These are phyloP conservation scores for Eunapius fragilis DNA, from an alignment of 37 sponge, comb jelly and placozoan genomes.

Conservation along the genomic window DNA sequence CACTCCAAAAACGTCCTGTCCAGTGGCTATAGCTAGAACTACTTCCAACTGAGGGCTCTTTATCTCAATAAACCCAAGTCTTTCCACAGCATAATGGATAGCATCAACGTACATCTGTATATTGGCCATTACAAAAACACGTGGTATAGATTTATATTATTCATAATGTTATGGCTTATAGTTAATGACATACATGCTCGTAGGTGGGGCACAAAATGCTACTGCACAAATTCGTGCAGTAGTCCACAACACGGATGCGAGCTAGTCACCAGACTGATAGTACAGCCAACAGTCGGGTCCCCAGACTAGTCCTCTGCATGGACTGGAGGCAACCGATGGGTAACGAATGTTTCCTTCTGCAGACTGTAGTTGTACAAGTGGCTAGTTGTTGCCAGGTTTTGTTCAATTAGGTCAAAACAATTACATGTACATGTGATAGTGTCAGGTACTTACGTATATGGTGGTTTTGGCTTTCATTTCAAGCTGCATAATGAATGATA, in stretches of 20 bases:
- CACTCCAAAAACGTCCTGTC: not conserved
- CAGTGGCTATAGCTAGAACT: not conserved
- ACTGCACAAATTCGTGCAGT: not conserved
- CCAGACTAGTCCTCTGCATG: too few species aligned
- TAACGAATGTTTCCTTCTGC: too few species aligned
- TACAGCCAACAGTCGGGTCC: not conserved
- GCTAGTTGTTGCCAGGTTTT: too few species aligned
- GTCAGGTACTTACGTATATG: too few species aligned
- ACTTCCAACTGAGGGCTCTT: not conserved
- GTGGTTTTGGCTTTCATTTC: too few species aligned
- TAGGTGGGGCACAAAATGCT: not conserved
- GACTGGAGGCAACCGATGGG: too few species aligned
- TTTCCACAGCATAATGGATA: not conserved
- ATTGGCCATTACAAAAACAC: not conserved
- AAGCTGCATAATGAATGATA: too few species aligned
- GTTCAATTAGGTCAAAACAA: too few species aligned
- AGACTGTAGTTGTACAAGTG: too few species aligned
- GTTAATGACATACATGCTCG: not conserved
- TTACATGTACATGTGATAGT: too few species aligned
- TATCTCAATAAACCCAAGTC: not conserved
- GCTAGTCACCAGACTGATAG: too few species aligned
- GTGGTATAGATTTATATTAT: not conserved
- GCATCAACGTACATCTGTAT: not conserved
- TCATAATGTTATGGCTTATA: not conserved
- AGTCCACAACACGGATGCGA: not conserved